Base-by-base conservation (phyloP, 2,113 vertebrate genomes). In the Gymnarchus niloticus region DNA sequence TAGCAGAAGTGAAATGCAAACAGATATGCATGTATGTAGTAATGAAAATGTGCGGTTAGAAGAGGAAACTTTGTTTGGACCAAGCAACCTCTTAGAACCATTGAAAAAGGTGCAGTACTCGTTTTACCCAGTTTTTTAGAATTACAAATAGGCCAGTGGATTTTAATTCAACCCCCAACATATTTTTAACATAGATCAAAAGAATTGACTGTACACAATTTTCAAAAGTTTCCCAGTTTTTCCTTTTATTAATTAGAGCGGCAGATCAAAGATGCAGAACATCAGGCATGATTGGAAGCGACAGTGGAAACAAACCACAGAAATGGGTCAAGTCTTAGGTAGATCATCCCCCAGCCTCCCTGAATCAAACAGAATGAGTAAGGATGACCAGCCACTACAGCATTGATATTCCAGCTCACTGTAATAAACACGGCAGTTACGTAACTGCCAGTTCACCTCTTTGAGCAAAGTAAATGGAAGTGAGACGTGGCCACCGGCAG, bases 191-290 rank as follows among this genome's bases (percentile, higher is more conserved):
- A 59, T 51, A 80, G 81, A 88, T 87, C 56, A 88, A 61, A 87
- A 59, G 37, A 52, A 73, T n/a, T 23, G 56, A 80, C 61, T n/a
- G 69, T 56, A 77, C 84, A 83, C 82, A 77, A 54, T 51, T 77
- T 84, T 80, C 52, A 73, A 25, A 84, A 87, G 82, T 77, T 87
- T 80, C 59, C 56, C 83, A 54, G 44, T 46, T 48, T 78, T 49
- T 84, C 44, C 33, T 41, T 65, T 86, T 56, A 86, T 86, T 84
- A 86, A 88, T 88, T 86, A 84, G 83, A 83, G 77, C 65, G 17
- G 25, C 41, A 81, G 85, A 88, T 88, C 73, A 88, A 88, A 88
- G 85, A 56, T 84, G 73, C 41, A 69, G 49, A 73, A 69, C 85
- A 86, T 73, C 85, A 81, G 73, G 51, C 49, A 14, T 52, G 23